Conservation (phyloP, 2,797 vertebrate genomes). For the Thunnus albacares region DNA sequence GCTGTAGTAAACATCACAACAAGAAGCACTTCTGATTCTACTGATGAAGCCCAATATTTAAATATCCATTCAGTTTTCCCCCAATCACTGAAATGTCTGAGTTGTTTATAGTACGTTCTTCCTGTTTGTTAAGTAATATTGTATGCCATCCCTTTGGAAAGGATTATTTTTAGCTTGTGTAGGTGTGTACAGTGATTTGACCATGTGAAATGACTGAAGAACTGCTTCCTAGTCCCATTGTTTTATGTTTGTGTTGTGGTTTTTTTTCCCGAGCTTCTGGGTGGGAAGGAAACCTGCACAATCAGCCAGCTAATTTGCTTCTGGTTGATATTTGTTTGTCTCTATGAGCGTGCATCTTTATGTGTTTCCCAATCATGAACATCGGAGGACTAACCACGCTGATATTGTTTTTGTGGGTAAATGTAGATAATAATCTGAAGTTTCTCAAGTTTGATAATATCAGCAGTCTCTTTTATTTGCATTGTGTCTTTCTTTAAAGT, state of each 20-base stretch:
- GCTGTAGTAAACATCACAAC: neutral
- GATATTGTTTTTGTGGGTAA: neutral
- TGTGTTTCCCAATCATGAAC: constrained; percentile 14
- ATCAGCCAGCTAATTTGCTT: constrained; percentile 58
- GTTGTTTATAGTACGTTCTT: constrained; percentile 48
- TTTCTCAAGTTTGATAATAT: neutral
- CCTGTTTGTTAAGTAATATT: constrained; percentile 68
- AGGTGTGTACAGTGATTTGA: constrained; percentile 48
- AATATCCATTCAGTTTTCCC: neutral
- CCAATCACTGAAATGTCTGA: constrained; percentile 15
- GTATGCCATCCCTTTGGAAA: constrained; percentile 41
- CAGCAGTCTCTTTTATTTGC: neutral
- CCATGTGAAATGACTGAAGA: constrained; percentile 49
- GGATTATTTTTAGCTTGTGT: constrained; percentile 66
- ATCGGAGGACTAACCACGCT: neutral
- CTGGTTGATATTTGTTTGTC: constrained; percentile 14
- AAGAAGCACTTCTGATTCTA: neutral
- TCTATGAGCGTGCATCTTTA: constrained; percentile 5
- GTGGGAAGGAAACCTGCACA: constrained; percentile 74
- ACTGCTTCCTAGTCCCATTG: constrained; percentile 75
- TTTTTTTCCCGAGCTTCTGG: constrained; percentile 34
- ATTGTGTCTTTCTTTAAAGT: neutral
- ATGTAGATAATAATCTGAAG: neutral
- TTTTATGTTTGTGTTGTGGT: constrained; percentile 55
- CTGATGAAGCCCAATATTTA: neutral